Percentiles rank a stretch among this genome's conserved stretches.
Conservation (phyloP, 1,140 invertebrate species). For the Ephestia elutella region DNA sequence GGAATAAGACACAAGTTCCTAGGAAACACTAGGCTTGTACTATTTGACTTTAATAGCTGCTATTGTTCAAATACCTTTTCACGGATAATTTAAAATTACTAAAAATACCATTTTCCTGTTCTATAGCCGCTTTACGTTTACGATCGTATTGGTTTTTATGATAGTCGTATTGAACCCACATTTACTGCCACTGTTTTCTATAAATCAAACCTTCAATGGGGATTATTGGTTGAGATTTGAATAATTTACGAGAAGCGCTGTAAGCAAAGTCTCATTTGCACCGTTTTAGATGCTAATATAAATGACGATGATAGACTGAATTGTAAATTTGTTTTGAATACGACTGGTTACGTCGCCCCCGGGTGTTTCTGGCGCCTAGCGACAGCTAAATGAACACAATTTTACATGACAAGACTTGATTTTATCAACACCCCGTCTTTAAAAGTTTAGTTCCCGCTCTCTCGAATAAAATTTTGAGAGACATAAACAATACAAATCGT, state of each 20-base stretch:
- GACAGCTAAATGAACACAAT: conserved; percentile 22
- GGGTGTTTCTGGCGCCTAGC: conserved; percentile 23
- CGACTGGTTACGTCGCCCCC: conserved; percentile 20
- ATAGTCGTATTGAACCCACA: conserved; percentile 11
- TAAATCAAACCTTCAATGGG: conserved; percentile 17
- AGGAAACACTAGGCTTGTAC: conserved; percentile 44
- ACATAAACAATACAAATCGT: conserved; percentile 26
- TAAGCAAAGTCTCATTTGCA: conserved; percentile 34
- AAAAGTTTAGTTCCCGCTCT: conserved; percentile 8
- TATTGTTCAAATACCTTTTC: conserved; percentile 37
- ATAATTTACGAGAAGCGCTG: conserved; percentile 17
- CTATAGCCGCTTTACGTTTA: conserved; percentile 19
- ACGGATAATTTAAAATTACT: conserved; percentile 23
- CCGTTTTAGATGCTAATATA: conserved; percentile 40
- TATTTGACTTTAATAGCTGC: conserved; percentile 33
- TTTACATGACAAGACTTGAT: conserved; percentile 47
- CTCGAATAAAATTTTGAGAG: conserved; percentile 8
- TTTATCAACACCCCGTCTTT: conserved; percentile 6
- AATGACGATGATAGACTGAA: conserved; percentile 31
- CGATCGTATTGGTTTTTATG: conserved; percentile 17
- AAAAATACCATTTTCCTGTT: not conserved
- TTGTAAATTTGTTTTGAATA: conserved; percentile 35
- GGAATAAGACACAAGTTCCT: conserved; percentile 46
- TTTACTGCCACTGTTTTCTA: conserved; percentile 14
- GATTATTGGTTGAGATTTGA: conserved; percentile 16